phyloP scores from a whole-genome alignment of 2,888 invertebrate genomes.

The Chloroclystis v-ata region DNA sequence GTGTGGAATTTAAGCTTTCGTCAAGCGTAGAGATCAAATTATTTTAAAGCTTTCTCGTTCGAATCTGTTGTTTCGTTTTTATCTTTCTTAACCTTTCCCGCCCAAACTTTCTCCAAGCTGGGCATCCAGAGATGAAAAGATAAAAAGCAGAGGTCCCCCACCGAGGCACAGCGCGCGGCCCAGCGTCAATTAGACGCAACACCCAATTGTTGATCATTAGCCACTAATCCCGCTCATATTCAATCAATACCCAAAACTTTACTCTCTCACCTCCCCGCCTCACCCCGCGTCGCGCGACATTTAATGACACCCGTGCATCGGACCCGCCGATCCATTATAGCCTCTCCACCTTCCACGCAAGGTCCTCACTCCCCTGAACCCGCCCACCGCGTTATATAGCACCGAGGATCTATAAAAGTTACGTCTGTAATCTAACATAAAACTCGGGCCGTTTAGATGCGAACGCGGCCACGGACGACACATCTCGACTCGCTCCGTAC shows the following conservation, averaged over 20 bases:
- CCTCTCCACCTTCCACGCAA: slow-evolving; percentile 55
- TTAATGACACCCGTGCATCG: slow-evolving; percentile 78
- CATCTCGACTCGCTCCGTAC: slow-evolving; percentile 77
- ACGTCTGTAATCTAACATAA: slow-evolving; percentile 79
- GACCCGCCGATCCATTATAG: slow-evolving; percentile 51
- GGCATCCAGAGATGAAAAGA: slow-evolving; percentile 15
- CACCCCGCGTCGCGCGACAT: slow-evolving; percentile 76
- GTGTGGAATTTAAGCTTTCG: no score
- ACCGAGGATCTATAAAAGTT: slow-evolving; percentile 79
- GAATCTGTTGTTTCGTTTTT: no score
- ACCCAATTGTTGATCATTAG: slow-evolving; percentile 76
- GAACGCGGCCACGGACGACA: slow-evolving; percentile 78
- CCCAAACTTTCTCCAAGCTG: slow-evolving; percentile 13
- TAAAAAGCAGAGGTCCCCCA: slow-evolving; percentile 17
- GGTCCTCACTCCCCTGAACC: slow-evolving; percentile 62
- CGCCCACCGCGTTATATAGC: slow-evolving; percentile 77
- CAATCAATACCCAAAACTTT: slow-evolving; percentile 79
- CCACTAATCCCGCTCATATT: slow-evolving; percentile 76
- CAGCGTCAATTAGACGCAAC: slow-evolving; percentile 50
- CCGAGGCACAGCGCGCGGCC: slow-evolving; percentile 16
- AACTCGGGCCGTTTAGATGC: slow-evolving; percentile 79
- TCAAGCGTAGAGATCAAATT: no score
- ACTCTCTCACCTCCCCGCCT: slow-evolving; percentile 74
- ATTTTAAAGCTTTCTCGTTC: no score
- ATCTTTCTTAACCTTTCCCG: neutral